Evolutionary conservation across 2,888 invertebrate species (phyloP).

Genomic region (Microplitis manilae): DNA sequence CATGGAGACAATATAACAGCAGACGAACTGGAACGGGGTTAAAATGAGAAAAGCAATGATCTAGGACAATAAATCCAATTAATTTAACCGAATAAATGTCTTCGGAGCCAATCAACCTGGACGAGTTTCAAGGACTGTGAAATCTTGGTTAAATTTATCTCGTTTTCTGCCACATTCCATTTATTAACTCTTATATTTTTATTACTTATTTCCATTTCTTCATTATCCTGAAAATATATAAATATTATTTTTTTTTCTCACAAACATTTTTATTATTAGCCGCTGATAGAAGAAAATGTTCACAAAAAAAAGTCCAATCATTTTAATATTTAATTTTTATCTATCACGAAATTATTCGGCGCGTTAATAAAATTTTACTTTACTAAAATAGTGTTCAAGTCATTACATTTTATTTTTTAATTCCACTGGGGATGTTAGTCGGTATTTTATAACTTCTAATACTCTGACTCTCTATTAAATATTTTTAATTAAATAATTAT

Average conservation of each 20-base stretch:
- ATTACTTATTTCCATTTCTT: conserved; percentile 30
- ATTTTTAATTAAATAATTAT: too few species aligned
- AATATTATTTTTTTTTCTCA: not conserved
- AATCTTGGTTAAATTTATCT: conserved; percentile 38
- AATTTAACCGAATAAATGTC: conserved; percentile 36
- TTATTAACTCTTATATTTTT: conserved; percentile 14
- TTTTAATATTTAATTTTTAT: too few species aligned
- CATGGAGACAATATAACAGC: not conserved
- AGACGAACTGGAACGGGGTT: not conserved
- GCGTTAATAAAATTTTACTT: too few species aligned
- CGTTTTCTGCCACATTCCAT: conserved; percentile 33
- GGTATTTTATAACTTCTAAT: too few species aligned
- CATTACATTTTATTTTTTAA: too few species aligned
- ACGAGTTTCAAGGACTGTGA: conserved; percentile 33
- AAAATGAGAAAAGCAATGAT: not conserved
- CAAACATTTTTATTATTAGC: too few species aligned
- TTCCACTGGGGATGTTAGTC: too few species aligned
- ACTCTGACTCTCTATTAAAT: too few species aligned
- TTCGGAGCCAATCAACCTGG: conserved; percentile 45
- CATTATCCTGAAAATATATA: conserved; percentile 40
- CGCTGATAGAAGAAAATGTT: too few species aligned
- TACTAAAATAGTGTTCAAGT: too few species aligned
- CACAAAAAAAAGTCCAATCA: too few species aligned
- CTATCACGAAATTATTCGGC: too few species aligned
- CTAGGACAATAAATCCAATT: conserved; percentile 22